Base-by-base conservation (phyloP, 2,113 vertebrate genomes). In the Microtus pennsylvanicus region DNA sequence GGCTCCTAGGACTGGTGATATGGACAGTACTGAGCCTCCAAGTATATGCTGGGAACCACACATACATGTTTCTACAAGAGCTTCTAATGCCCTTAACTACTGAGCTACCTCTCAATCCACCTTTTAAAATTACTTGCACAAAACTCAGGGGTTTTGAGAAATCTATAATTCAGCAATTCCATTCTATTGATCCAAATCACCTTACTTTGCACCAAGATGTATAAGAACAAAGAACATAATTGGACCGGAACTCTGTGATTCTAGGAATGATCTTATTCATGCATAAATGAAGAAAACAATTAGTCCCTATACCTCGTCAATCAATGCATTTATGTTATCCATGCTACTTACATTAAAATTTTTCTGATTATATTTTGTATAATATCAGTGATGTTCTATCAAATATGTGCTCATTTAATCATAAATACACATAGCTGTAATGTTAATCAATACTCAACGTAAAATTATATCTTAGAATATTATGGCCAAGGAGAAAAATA, bases 131-230 rank as follows among this genome's bases (percentile, higher is more conserved):
- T 63, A 38, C 28, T 85, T 85, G 17, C 22, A 69, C 19, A 38
- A 45, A 85, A 85, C 42, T 94, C 19, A 94, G 26, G 35, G 69
- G 19, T 81, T 81, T 10, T 45, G 65, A 92, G 65, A 72, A 85
- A 65, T 85, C 38, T 21, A 19, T 38, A 65, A 63, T 61, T 61
- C 22, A 61, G 55, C 58, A 58, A 74, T 72, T 90, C 9, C 16
- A 95, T 87, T 21, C n/a, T 90, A 81, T 9, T 72, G 87, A 80
- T 58, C 21, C 78, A 58, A 93, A 91, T 2, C 83, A 75, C 22
- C 7, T 74, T 85, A 76, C 42, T 52, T 67, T 28, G 65, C 2
- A 87, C 0, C 70, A 55, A 55, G 7, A 65, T 87, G 21, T 4
- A 77, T 28, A 86, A 90, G 67, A 87, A 90, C 8, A 80, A 78